Base-by-base conservation (phyloP, 2,797 vertebrate species). In the Epinephelus awoara region DNA sequence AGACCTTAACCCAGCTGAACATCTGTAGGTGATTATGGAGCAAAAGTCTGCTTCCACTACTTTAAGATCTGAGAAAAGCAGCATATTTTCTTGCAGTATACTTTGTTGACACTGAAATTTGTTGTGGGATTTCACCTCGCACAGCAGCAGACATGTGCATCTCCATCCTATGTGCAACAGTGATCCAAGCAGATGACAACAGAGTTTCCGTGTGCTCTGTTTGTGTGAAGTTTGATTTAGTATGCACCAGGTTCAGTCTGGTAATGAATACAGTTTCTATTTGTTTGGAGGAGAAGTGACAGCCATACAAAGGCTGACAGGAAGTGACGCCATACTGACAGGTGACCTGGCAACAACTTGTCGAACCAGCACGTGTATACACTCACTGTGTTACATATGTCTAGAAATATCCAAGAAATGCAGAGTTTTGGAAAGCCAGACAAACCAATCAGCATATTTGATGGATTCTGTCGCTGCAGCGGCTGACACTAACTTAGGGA, bases 261-360 rank as follows among this genome's bases (percentile, higher is more conserved):
- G 56, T 80, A 86, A 83, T 86, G 21, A 80, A 79, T 85, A 70
- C 42, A 59, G 85, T 73, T 76, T 21, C 44, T 1, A 10, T 46
- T 71, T 40, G 50, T 73, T 73, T 66, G 14, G 66, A 61, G 40
- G n/a, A 63, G 47, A 49, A 49, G 80, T 79, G 77, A 85, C 82
- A 88, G 64, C 75, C 38, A 51, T 38, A 47, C 67, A 61, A 19
- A 61, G 61, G 73, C 54, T 85, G 86, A 83, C 77, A 84, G 88
- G 86, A 91, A 86, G 76, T 86, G 85, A 90, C 72, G 47, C 79
- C 74, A 79, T 18, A 44, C 54, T 87, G 88, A 88, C 88, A 82
- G 67, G 73, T 84, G 51, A 61, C 70, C 54, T 21, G 77, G 52
- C 38, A 73, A 85, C 74, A 69, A 62, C 71, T 63, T 83, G 85